These are phyloP conservation scores for Pogonognathellus flavescens DNA, from an alignment of 1,140 invertebrate species.

Conservation along the genomic window DNA sequence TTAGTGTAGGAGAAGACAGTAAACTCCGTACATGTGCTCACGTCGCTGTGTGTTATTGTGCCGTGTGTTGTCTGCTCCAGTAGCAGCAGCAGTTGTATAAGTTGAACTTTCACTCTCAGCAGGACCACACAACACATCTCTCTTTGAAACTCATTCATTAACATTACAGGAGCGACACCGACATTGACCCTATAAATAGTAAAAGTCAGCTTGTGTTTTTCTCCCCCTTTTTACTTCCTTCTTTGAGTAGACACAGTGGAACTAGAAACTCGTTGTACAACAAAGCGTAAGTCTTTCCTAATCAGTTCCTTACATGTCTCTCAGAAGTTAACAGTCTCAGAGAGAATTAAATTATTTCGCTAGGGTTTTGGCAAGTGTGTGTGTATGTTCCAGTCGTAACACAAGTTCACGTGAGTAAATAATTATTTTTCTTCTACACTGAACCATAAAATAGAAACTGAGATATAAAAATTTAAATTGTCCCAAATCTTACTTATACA, in stretches of 20 bases:
- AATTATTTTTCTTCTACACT: too few relatives aligned
- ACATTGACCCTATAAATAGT: too few relatives aligned
- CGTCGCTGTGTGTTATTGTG: background rate
- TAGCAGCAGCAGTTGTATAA: background rate
- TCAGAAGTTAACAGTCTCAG: background rate
- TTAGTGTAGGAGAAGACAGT: background rate
- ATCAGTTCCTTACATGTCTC: background rate
- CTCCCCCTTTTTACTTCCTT: background rate
- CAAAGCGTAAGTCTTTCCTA: background rate
- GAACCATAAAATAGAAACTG: too few relatives aligned
- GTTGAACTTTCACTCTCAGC: constrained; percentile 3
- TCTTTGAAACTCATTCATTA: background rate
- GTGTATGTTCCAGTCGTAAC: too few relatives aligned
- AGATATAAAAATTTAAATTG: too few relatives aligned
- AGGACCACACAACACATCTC: background rate
- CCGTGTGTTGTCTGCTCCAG: too few relatives aligned
- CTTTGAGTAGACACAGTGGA: background rate
- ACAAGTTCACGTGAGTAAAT: too few relatives aligned
- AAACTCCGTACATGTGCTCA: background rate
- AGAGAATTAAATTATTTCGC: background rate
- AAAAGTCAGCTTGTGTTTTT: too few relatives aligned
- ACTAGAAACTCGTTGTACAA: too few relatives aligned
- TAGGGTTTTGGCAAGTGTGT: too few relatives aligned
- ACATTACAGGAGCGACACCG: background rate
- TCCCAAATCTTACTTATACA: too few relatives aligned